Evolutionary conservation across 37 sponge, comb jelly and placozoan species (phyloP).

Genomic region (Theonella swinhoei): DNA sequence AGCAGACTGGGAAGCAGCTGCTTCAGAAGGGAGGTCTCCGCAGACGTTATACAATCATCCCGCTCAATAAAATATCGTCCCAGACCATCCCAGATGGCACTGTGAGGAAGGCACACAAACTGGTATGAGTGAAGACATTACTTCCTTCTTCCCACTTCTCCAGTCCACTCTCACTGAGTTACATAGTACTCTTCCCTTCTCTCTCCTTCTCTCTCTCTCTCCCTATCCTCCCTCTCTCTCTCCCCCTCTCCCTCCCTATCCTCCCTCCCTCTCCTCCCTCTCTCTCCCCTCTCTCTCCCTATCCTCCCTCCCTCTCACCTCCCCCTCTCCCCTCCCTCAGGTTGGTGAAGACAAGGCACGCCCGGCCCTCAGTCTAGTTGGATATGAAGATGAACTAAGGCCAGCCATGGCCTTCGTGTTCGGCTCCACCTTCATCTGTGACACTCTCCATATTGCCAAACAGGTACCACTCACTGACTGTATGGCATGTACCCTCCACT

Average conservation of each 20-base stretch:
- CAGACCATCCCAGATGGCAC: conserved; percentile 54
- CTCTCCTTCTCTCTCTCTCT: too few relatives aligned
- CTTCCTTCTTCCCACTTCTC: too few relatives aligned
- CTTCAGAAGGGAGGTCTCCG: conserved; percentile 86
- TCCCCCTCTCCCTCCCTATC: neutral
- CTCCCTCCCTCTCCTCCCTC: neutral
- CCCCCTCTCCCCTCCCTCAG: conserved; percentile 14
- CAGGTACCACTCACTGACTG: conserved; percentile 41
- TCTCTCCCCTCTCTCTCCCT: neutral
- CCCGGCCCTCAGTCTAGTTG: conserved; percentile 82
- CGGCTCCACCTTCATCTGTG: conserved; percentile 87
- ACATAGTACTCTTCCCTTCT: too few relatives aligned
- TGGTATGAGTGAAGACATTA: too few relatives aligned
- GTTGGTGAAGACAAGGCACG: conserved; percentile 76
- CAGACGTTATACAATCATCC: conserved; percentile 88
- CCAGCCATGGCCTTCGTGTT: conserved; percentile 95
- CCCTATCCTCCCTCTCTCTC: too few relatives aligned
- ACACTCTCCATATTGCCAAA: conserved; percentile 82
- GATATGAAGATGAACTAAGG: conserved; percentile 78
- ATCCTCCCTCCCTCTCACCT: too few relatives aligned
- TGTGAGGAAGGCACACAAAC: conserved; percentile 66
- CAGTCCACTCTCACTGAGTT: too few relatives aligned
- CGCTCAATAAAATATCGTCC: conserved; percentile 92
- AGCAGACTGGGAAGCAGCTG: conserved; percentile 89
- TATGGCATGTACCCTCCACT: too few relatives aligned